These are phyloP conservation scores for Leptodactylus fallax DNA, from an alignment of 2,797 vertebrate species.

Conservation along the genomic window DNA sequence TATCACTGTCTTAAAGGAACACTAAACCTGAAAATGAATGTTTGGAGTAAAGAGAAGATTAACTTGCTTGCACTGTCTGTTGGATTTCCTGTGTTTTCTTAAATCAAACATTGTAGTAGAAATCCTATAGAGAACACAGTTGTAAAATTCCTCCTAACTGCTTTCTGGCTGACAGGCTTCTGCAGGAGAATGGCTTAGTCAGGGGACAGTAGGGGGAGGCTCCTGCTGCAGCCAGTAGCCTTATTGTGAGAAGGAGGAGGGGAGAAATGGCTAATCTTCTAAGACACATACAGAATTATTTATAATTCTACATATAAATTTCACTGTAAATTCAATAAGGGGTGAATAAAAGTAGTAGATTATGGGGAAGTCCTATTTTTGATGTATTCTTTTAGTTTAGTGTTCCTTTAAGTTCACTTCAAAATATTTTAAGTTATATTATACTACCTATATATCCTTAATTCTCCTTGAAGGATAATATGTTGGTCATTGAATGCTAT, in stretches of 20 bases:
- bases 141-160: neutral
- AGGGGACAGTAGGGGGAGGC: neutral
- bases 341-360: too few relatives aligned
- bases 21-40: neutral
- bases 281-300: neutral
- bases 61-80: neutral
- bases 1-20: neutral
- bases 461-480: neutral
- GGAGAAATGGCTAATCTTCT: conserved; percentile 3
- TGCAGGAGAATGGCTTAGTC: too few relatives aligned
- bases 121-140: neutral
- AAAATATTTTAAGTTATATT: neutral
- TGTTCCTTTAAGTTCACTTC: neutral
- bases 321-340: too few relatives aligned
- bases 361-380: neutral
- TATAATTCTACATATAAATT: too few relatives aligned
- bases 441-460: neutral
- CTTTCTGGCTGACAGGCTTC: neutral
- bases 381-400: neutral
- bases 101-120: neutral
- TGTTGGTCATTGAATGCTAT: neutral
- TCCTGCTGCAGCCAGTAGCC: neutral
- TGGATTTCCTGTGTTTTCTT: neutral
- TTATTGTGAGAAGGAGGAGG: neutral
- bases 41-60: neutral